phyloP scores from a whole-genome alignment of 2,797 vertebrate genomes.

The Cuniculus paca region DNA sequence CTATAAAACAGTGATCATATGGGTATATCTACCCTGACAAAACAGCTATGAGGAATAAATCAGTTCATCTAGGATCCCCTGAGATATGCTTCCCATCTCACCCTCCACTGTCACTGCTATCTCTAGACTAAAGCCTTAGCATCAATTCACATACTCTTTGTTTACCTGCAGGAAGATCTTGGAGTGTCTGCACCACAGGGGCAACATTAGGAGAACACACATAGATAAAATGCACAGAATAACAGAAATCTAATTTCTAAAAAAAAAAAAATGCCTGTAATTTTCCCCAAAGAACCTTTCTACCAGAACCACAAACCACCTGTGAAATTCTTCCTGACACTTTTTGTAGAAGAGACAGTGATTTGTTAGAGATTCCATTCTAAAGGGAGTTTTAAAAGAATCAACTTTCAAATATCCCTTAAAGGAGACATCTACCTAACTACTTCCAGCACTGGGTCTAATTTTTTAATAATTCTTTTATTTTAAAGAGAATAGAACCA shows the following conservation, averaged over 20 bases:
- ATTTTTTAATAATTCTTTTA: not conserved
- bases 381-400: slow-evolving; percentile 23
- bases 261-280: not conserved
- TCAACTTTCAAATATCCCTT: not conserved
- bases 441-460: not conserved
- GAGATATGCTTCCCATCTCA: fast-evolving
- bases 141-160: not conserved
- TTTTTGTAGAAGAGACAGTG: not conserved
- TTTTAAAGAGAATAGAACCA: too few species aligned
- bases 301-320: not conserved
- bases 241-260: not conserved
- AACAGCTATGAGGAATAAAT: not conserved
- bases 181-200: not conserved
- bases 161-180: not conserved
- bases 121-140: not conserved
- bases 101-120: not conserved
- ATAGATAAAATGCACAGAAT: slow-evolving; percentile 16
- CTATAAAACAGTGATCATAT: not conserved
- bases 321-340: not conserved
- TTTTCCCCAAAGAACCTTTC: not conserved
- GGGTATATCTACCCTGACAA: not conserved
- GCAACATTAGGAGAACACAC: not conserved
- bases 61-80: not conserved
- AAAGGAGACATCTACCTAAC: slow-evolving; percentile 3
- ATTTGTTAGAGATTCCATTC: not conserved